Conservation (phyloP, 2,888 invertebrate genomes). For the Drosophila histrio region DNA sequence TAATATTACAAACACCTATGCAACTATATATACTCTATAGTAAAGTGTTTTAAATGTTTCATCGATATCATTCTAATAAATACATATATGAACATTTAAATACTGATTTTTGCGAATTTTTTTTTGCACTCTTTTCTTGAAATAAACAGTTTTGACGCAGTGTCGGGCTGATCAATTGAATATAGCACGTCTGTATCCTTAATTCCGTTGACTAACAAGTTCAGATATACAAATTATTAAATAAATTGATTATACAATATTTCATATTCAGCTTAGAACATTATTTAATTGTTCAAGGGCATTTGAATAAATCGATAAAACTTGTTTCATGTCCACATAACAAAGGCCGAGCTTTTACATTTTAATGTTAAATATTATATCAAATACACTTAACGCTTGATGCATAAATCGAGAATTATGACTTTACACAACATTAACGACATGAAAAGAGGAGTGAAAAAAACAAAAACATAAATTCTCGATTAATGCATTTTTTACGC, state of each 20-base stretch:
- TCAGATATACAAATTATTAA: not conserved
- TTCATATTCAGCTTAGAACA: not conserved
- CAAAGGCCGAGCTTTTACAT: not conserved
- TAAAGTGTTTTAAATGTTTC: too few species aligned
- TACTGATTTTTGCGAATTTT: too few species aligned
- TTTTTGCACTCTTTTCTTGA: too few species aligned
- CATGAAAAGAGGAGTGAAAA: not conserved
- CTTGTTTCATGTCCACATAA: constrained; percentile 36
- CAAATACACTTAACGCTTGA: constrained; percentile 16
- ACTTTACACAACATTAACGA: constrained; percentile 58
- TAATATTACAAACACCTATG: too few species aligned
- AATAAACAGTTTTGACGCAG: too few species aligned
- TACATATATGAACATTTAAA: too few species aligned
- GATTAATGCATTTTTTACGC: constrained; percentile 61
- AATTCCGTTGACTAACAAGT: too few species aligned
- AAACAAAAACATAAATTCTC: constrained; percentile 57
- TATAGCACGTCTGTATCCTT: too few species aligned
- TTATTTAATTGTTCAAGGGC: not conserved
- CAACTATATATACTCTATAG: too few species aligned
- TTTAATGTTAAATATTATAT: constrained; percentile 18
- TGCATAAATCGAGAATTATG: constrained; percentile 60
- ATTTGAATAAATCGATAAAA: constrained; percentile 37
- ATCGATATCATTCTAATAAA: too few species aligned
- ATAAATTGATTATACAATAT: not conserved
- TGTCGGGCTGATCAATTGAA: too few species aligned